Percentiles rank a stretch among this genome's conserved stretches.
phyloP scores from a whole-genome alignment of 2,888 invertebrate species.

The Hemaris fuciformis region DNA sequence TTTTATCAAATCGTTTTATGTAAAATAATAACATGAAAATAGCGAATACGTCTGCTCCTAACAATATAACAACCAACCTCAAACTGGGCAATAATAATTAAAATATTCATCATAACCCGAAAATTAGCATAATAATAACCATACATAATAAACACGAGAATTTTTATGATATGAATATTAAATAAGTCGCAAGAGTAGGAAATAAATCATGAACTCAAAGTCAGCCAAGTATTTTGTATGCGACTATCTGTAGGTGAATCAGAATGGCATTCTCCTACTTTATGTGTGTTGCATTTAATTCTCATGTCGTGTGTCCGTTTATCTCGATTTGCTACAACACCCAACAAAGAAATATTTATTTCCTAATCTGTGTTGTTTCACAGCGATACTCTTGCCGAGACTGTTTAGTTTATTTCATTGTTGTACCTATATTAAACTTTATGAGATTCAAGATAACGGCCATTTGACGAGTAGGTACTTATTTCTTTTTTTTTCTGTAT shows the following conservation, averaged over 20 bases:
- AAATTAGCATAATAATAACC: neutral
- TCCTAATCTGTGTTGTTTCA: neutral
- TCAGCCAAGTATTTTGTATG: neutral
- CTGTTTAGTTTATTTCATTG: too few relatives aligned
- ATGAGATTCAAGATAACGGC: neutral
- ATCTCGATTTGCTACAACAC: neutral
- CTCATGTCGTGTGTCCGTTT: neutral
- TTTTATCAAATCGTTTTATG: too few relatives aligned
- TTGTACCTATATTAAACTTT: neutral
- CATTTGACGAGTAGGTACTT: neutral
- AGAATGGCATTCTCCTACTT: neutral
- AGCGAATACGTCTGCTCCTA: neutral
- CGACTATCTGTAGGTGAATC: slow-evolving; percentile 2
- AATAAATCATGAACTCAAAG: neutral
- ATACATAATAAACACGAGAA: neutral
- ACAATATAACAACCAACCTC: neutral
- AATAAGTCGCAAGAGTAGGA: neutral
- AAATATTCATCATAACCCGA: neutral
- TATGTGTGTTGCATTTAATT: neutral
- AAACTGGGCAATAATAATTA: neutral
- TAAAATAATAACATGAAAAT: neutral
- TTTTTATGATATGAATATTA: neutral
- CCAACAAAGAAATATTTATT: neutral
- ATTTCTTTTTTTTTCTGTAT: neutral
- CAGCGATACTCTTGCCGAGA: neutral